Conservation (phyloP, 2,797 vertebrate species). For the Danio choprae region DNA sequence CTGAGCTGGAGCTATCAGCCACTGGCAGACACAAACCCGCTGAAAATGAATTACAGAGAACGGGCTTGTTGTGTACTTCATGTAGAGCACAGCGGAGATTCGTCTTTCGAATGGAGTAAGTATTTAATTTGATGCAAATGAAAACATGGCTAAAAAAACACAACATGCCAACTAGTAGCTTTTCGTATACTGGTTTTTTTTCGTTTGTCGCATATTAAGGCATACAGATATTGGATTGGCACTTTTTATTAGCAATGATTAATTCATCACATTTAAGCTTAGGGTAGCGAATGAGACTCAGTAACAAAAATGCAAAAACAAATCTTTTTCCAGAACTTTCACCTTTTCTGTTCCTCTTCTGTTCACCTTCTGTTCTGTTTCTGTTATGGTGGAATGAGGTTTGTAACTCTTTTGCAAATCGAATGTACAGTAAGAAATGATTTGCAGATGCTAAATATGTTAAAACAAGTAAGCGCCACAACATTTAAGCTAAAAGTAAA, state of each 20-base stretch:
- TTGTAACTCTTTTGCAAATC: no score
- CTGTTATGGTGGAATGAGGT: no score
- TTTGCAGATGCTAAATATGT: no score
- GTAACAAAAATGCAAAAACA: no score
- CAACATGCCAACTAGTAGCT: not conserved
- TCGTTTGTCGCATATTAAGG: not conserved
- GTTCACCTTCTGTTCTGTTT: no score
- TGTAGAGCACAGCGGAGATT: not conserved
- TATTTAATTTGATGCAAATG: conserved; percentile 14
- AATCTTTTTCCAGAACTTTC: no score
- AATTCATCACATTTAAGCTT: no score
- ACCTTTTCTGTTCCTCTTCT: no score
- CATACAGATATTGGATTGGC: not conserved
- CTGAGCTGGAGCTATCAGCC: conserved; percentile 34
- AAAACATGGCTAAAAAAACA: not conserved
- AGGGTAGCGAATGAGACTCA: no score
- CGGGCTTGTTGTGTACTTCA: not conserved
- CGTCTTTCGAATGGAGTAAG: not conserved
- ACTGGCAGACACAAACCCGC: conserved; percentile 17
- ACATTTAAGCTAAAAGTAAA: no score
- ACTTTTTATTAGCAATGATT: not conserved
- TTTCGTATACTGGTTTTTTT: not conserved
- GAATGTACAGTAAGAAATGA: no score
- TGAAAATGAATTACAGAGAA: conserved; percentile 19
- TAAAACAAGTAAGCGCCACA: no score